phyloP scores from a whole-genome alignment of 1,140 invertebrate species.

The Drosophila lacertosa region DNA sequence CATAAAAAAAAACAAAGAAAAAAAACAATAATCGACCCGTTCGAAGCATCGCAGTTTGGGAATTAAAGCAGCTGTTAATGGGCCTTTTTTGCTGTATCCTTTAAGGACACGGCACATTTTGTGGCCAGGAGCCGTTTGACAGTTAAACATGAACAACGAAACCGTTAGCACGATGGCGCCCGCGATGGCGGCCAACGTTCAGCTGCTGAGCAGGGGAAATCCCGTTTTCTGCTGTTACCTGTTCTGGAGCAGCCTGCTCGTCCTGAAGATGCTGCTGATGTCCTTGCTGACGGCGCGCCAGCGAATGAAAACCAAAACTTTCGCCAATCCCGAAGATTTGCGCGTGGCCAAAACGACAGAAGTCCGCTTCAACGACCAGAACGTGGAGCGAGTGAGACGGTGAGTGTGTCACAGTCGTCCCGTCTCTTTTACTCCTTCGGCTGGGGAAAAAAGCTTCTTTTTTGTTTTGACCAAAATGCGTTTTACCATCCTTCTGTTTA shows the following conservation, averaged over 20 bases:
- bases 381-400: constrained; percentile 69
- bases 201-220: constrained; percentile 73
- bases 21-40: no score
- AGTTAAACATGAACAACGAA: constrained; percentile 23
- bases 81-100: no score
- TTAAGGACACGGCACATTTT: no score
- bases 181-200: neutral
- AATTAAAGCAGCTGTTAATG: no score
- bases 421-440: no score
- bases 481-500: no score
- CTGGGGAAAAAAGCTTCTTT: no score
- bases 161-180: constrained; percentile 18
- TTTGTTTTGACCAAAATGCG: neutral
- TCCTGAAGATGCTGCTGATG: constrained; percentile 85
- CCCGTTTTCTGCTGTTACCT: constrained; percentile 84
- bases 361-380: constrained; percentile 61
- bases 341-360: constrained; percentile 42
- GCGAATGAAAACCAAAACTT: constrained; percentile 83
- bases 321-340: constrained; percentile 69
- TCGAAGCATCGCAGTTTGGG: no score
- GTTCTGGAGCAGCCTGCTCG: constrained; percentile 84
- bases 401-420: no score
- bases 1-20: no score
- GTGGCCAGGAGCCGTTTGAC: no score
- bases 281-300: constrained; percentile 84